Conservation (phyloP, 2,888 invertebrate genomes). For the Meiosimyza decipiens region DNA sequence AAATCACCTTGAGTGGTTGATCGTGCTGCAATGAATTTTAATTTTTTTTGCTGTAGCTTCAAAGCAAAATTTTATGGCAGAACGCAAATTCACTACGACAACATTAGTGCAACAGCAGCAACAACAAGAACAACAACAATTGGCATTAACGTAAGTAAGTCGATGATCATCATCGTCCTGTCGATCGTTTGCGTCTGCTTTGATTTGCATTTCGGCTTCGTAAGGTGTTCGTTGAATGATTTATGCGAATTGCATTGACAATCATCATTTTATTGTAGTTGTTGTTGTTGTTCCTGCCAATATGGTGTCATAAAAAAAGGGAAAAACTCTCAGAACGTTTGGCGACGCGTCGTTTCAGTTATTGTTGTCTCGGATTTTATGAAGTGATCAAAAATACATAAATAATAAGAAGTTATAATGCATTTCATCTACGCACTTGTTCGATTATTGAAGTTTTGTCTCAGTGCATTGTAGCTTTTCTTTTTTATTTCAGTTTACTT, state of each 20-base stretch:
- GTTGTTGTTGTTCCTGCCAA: slow-evolving; percentile 10
- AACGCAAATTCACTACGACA: neutral
- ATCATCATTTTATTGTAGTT: slow-evolving; percentile 8
- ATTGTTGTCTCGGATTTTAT: slow-evolving; percentile 5
- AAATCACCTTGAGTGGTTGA: slow-evolving; percentile 20
- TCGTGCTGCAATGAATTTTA: slow-evolving; percentile 26
- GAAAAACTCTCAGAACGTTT: neutral
- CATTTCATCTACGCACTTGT: too few relatives aligned
- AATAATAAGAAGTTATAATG: too few relatives aligned
- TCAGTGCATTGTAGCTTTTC: too few relatives aligned
- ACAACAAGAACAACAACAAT: slow-evolving; percentile 17
- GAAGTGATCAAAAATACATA: slow-evolving; percentile 21
- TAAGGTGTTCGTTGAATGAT: slow-evolving; percentile 29
- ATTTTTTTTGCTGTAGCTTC: neutral
- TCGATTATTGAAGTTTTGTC: too few relatives aligned
- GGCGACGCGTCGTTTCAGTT: slow-evolving; percentile 2
- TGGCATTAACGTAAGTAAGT: neutral
- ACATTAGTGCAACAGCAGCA: slow-evolving; percentile 11
- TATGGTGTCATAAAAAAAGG: neutral
- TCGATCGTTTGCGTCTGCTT: neutral
- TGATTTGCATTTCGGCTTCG: slow-evolving; percentile 30
- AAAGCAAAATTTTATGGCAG: neutral
- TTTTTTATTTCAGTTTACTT: too few relatives aligned
- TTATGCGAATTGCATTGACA: slow-evolving; percentile 23
- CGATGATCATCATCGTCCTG: neutral